Evolutionary conservation across 2,113 vertebrate species (phyloP).

Genomic region (Cynopterus brachyotis): DNA sequence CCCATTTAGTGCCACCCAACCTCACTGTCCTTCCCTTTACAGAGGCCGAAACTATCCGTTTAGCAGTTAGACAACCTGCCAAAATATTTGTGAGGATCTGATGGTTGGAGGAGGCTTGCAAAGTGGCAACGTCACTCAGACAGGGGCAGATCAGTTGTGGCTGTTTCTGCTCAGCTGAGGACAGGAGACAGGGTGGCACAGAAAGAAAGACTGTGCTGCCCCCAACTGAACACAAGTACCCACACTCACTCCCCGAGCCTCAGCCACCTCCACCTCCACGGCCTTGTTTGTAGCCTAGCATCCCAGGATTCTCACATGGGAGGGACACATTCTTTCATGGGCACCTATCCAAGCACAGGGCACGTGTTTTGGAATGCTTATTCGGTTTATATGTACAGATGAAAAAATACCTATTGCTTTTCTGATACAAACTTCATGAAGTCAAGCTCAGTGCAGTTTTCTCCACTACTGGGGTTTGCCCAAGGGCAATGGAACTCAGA

Average conservation of each 20-base stretch:
- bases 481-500: background rate
- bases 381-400: background rate
- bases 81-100: conserved; percentile 73
- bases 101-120: conserved; percentile 61
- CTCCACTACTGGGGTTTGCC: background rate
- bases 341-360: background rate
- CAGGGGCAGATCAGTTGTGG: conserved; percentile 6
- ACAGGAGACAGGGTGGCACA: background rate
- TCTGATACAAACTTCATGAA: background rate
- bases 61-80: conserved; percentile 60
- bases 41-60: conserved; percentile 60
- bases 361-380: background rate
- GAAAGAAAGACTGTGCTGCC: background rate
- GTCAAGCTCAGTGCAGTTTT: background rate
- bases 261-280: background rate
- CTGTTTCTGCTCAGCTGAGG: background rate
- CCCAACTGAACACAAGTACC: too few relatives aligned
- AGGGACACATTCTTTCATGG: background rate
- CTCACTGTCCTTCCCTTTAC: conserved; percentile 41
- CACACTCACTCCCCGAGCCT: background rate
- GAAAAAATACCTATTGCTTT: background rate
- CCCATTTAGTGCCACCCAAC: background rate
- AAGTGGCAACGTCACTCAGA: conserved; percentile 22
- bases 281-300: background rate
- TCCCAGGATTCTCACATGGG: background rate